Percentiles rank a stretch among this genome's conserved stretches.
phyloP scores from a whole-genome alignment of 1,140 invertebrate genomes.

The Neodiprion pinetum region DNA sequence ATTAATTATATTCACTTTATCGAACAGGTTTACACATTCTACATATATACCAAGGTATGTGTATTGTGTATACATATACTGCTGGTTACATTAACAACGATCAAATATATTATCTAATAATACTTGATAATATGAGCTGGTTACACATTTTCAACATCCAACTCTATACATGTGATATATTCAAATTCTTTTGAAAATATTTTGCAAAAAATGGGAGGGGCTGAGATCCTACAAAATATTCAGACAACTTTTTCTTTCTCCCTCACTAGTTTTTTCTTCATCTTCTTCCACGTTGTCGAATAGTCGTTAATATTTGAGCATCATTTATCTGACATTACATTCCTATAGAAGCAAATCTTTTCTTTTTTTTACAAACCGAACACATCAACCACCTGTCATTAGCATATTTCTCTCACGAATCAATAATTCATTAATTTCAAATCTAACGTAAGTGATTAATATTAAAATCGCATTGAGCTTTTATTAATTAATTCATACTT shows the following conservation, averaged over 20 bases:
- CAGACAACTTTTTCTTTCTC: not conserved
- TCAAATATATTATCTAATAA: slow-evolving; percentile 10
- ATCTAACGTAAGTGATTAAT: too few relatives aligned
- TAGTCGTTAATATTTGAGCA: not conserved
- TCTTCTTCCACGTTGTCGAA: not conserved
- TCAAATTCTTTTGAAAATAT: not conserved
- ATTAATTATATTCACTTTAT: not conserved
- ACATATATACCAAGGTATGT: not conserved
- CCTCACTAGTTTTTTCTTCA: not conserved
- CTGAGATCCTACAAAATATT: not conserved
- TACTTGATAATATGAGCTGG: slow-evolving; percentile 12
- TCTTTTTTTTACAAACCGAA: too few relatives aligned
- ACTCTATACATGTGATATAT: not conserved
- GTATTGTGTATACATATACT: not conserved
- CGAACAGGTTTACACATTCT: not conserved
- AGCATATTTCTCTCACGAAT: too few relatives aligned
- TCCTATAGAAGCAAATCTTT: too few relatives aligned
- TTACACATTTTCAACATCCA: slow-evolving; percentile 16
- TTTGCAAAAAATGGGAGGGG: not conserved
- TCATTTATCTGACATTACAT: not conserved
- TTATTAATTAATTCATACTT: too few relatives aligned
- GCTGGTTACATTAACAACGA: not conserved
- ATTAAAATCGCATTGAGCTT: too few relatives aligned
- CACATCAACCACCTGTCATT: too few relatives aligned
- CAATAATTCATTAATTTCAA: too few relatives aligned